These are phyloP conservation scores for Drosophila persimilis DNA, from an alignment of 1,140 invertebrate species.

Conservation along the genomic window DNA sequence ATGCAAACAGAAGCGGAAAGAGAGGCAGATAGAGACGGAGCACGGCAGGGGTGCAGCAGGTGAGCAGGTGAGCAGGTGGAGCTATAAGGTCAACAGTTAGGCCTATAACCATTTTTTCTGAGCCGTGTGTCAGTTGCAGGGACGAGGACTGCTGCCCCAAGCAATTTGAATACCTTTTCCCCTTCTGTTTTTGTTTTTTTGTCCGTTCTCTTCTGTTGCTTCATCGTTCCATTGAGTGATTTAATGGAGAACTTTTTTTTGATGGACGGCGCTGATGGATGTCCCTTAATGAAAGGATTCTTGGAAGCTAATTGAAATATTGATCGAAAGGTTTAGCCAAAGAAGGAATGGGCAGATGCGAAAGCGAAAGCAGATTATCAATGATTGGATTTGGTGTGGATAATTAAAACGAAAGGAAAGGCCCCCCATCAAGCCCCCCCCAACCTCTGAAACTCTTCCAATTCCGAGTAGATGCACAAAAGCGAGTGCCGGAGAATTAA, in stretches of 20 bases:
- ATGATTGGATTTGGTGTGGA: background rate
- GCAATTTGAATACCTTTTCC: constrained; percentile 41
- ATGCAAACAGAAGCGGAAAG: constrained; percentile 17
- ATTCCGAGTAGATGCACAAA: too few species aligned
- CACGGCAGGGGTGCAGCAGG: background rate
- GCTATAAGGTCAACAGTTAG: constrained; percentile 50
- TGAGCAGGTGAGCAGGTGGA: constrained; percentile 1
- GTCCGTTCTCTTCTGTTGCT: background rate
- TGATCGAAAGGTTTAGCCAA: constrained; percentile 5
- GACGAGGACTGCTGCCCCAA: constrained; percentile 1
- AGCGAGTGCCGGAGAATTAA: too few species aligned
- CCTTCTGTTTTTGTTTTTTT: constrained; percentile 11
- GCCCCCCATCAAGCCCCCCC: too few species aligned
- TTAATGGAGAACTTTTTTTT: constrained; percentile 24
- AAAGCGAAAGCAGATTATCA: constrained; percentile 1
- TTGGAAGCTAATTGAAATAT: constrained; percentile 34
- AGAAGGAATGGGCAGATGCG: too few species aligned
- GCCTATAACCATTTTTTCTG: constrained; percentile 45
- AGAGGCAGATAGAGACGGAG: background rate
- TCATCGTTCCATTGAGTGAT: constrained; percentile 36
- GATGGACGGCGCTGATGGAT: constrained; percentile 38
- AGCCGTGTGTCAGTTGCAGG: constrained; percentile 43
- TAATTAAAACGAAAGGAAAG: too few species aligned
- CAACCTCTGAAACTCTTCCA: too few species aligned
- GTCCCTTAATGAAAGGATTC: constrained; percentile 9